A percentile compares a stretch with the other conserved stretches of the same genome.
Conservation (phyloP, 1,140 invertebrate species). For the Drosophila lacteicornis region DNA sequence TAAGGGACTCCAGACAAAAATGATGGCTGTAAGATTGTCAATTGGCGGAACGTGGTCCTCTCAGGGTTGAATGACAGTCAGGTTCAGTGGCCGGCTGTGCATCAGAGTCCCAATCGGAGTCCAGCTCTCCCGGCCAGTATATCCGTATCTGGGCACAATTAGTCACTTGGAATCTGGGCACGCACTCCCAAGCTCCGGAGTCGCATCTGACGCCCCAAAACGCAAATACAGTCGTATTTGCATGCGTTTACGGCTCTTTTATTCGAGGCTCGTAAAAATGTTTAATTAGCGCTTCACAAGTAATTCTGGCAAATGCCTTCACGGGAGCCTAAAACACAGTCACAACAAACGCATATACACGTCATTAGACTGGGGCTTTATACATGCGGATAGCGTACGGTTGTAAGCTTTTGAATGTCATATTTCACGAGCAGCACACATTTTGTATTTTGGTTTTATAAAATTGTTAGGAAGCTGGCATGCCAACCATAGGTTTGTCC, state of each 20-base stretch:
- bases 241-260: slow-evolving; percentile 69
- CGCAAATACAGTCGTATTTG: slow-evolving; percentile 33
- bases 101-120: slow-evolving; percentile 9
- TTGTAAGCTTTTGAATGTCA: slow-evolving; percentile 43
- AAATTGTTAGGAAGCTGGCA: neutral
- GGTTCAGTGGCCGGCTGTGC: slow-evolving; percentile 25
- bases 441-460: neutral
- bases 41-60: slow-evolving; percentile 57
- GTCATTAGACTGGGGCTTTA: slow-evolving; percentile 10
- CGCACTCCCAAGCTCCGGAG: slow-evolving; percentile 11
- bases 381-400: slow-evolving; percentile 8
- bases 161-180: slow-evolving; percentile 54
- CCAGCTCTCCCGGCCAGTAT: slow-evolving; percentile 8
- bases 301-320: slow-evolving; percentile 53
- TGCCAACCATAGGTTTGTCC: neutral
- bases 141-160: slow-evolving; percentile 43
- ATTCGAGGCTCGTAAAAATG: slow-evolving; percentile 67
- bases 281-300: slow-evolving; percentile 73
- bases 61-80: slow-evolving; percentile 35
- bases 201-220: neutral
- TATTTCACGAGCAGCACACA: slow-evolving; percentile 17
- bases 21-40: slow-evolving; percentile 71
- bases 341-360: slow-evolving; percentile 11
- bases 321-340: slow-evolving; percentile 13
- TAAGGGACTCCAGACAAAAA: slow-evolving; percentile 59